A percentile compares a stretch with the other conserved stretches of the same genome.
phyloP scores from a whole-genome alignment of 2,113 vertebrate genomes.

The Callipepla squamata region DNA sequence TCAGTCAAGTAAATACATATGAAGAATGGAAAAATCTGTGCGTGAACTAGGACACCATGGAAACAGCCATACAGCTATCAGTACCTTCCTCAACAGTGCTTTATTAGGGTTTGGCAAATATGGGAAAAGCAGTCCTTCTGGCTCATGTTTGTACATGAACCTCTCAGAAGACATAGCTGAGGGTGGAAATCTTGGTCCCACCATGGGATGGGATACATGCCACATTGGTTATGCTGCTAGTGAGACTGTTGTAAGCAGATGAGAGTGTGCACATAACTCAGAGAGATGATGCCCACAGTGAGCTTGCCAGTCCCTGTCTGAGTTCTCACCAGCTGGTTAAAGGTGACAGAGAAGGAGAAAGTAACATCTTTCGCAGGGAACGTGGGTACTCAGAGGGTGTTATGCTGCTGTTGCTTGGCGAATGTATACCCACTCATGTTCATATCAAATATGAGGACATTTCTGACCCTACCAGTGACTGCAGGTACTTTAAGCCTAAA shows the following conservation, averaged over 20 bases:
- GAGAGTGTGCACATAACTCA: not conserved
- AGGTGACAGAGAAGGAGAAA: not conserved
- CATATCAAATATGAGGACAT: not conserved
- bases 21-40: not conserved
- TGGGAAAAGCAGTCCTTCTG: not conserved
- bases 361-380: not conserved
- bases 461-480: not conserved
- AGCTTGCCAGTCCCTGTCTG: not conserved
- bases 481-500: not conserved
- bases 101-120: not conserved
- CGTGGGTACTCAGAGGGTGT: not conserved
- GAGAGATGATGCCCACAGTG: not conserved
- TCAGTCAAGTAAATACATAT: not conserved
- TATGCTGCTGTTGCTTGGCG: not conserved
- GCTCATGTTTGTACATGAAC: not conserved
- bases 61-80: not conserved
- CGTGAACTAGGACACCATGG: not conserved
- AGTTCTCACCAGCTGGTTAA: not conserved
- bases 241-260: not conserved
- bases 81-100: not conserved
- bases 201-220: rapidly evolving
- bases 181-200: not conserved
- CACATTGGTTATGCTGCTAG: rapidly evolving
- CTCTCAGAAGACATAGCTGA: not conserved
- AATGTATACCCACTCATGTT: not conserved